Percentiles rank a stretch among this genome's conserved stretches.
phyloP scores from a whole-genome alignment of 2,888 invertebrate species.

The Nasonia oneida region DNA sequence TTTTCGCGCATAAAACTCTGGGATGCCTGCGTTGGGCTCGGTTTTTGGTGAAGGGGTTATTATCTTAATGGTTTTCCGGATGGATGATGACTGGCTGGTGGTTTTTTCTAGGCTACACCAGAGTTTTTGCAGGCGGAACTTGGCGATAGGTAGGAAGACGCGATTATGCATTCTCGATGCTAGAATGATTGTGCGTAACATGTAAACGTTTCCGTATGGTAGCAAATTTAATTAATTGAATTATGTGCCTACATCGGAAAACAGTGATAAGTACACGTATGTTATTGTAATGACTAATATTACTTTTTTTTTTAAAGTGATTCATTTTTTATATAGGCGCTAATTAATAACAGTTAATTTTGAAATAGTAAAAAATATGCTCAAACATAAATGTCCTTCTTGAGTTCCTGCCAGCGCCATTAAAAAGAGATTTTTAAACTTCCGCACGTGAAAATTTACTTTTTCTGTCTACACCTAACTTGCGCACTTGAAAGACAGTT shows the following conservation, averaged over 20 bases:
- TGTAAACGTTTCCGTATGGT: not conserved
- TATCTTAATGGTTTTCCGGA: constrained; percentile 21
- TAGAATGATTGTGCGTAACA: not conserved
- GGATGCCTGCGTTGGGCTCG: not conserved
- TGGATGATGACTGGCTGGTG: not conserved
- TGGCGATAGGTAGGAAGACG: not conserved
- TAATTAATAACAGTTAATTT: no score
- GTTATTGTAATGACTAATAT: no score
- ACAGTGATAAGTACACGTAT: no score
- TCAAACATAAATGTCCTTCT: not conserved
- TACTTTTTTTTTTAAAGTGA: no score
- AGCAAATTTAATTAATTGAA: not conserved
- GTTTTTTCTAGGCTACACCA: not conserved
- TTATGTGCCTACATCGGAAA: not conserved
- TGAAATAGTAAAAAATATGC: not conserved
- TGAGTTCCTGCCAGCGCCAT: not conserved
- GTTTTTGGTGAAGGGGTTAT: not conserved
- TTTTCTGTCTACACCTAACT: not conserved
- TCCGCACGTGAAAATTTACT: not conserved
- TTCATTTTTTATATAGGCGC: no score
- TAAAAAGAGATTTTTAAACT: constrained; percentile 3
- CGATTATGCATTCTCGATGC: not conserved
- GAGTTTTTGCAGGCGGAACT: not conserved
- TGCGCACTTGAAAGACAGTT: constrained; percentile 7
- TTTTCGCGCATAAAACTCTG: not conserved